phyloP scores from a whole-genome alignment of 2,888 invertebrate genomes.

The Rotaria sp. region DNA sequence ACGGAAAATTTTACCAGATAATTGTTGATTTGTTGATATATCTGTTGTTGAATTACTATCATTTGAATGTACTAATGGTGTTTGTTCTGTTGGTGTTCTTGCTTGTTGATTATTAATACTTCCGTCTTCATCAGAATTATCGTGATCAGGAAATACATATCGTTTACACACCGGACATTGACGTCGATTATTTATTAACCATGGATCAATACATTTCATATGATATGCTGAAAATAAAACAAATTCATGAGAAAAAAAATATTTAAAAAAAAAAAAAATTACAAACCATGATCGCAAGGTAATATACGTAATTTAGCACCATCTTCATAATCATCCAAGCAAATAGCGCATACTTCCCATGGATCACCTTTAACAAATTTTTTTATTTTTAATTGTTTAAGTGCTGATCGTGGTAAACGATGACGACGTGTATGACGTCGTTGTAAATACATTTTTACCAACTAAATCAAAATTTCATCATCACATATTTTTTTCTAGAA shows the following conservation, averaged over 20 bases:
- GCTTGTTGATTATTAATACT: background rate
- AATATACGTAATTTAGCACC: conserved; percentile 85
- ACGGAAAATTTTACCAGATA: background rate
- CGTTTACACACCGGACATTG: conserved; percentile 96
- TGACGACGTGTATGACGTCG: conserved; percentile 67
- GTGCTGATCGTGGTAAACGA: conserved; percentile 74
- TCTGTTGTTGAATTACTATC: background rate
- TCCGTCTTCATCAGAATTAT: conserved; percentile 33
- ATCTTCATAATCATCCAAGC: conserved; percentile 89
- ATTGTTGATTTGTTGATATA: background rate
- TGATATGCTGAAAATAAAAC: conserved; percentile 66
- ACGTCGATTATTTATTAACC: conserved; percentile 88
- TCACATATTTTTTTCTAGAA: background rate
- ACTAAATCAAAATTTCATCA: conserved; percentile 44
- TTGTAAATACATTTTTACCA: conserved; percentile 74
- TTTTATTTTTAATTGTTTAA: conserved; percentile 82
- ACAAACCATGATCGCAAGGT: conserved; percentile 85
- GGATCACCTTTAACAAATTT: conserved; percentile 84
- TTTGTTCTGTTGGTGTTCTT: background rate
- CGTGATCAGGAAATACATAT: conserved; percentile 68
- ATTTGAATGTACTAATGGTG: background rate
- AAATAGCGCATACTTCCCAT: conserved; percentile 95
- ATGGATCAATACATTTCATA: conserved; percentile 90
- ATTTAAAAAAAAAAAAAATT: background rate
- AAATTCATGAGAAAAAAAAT: background rate